Percentiles rank a stretch among this genome's conserved stretches.
These are phyloP conservation scores for Pontoporia blainvillei DNA, from an alignment of 2,113 vertebrate species.

Conservation along the genomic window DNA sequence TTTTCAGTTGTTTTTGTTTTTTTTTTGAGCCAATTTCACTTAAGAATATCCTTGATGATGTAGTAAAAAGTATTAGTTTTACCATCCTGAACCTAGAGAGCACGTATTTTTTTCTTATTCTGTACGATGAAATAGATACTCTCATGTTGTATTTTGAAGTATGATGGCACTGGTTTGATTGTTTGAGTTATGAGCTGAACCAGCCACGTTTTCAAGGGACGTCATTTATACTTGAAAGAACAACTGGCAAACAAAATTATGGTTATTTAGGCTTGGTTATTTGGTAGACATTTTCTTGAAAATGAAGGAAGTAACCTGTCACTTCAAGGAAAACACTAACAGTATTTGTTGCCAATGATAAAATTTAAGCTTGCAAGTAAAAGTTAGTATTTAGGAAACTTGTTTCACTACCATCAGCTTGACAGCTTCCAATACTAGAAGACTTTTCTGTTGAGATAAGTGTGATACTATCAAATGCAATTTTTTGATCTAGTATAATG, in stretches of 20 bases:
- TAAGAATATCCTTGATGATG: not conserved
- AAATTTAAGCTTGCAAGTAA: not conserved
- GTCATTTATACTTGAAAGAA: not conserved
- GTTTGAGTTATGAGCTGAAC: not conserved
- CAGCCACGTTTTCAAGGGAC: not conserved
- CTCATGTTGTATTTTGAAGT: not conserved
- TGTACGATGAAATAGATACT: not conserved
- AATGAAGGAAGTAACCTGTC: not conserved
- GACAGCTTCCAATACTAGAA: not conserved
- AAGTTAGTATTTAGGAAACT: not conserved
- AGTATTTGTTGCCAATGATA: not conserved
- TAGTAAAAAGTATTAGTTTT: not conserved
- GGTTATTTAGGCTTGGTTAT: not conserved
- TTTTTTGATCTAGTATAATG: not conserved
- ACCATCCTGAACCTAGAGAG: not conserved
- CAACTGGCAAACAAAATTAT: not conserved
- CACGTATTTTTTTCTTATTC: not conserved
- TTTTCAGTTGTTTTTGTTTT: not conserved
- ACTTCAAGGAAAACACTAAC: constrained; percentile 10
- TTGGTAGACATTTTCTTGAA: not conserved
- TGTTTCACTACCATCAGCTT: not conserved
- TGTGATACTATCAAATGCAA: not conserved
- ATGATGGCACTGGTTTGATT: not conserved
- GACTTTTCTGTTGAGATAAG: not conserved
- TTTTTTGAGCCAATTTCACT: not conserved